These are phyloP conservation scores for Oeneis ivallda DNA, from an alignment of 2,888 invertebrate genomes.

Conservation along the genomic window DNA sequence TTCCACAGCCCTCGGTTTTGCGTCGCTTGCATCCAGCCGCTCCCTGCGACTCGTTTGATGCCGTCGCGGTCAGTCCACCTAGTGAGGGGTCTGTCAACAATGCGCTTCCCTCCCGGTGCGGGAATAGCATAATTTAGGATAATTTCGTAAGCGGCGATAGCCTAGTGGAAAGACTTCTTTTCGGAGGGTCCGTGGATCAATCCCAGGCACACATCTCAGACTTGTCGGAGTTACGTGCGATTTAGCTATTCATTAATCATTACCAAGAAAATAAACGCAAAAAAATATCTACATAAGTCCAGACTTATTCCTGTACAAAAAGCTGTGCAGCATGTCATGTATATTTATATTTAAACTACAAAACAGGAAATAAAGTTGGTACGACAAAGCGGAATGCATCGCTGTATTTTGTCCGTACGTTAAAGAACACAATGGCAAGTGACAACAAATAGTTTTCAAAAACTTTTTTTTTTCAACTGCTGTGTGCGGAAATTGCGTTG, in stretches of 20 bases:
- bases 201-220: too few species aligned
- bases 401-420: slow-evolving; percentile 25
- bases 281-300: not conserved
- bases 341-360: slow-evolving; percentile 20
- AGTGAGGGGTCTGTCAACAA: too few species aligned
- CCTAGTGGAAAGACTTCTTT: too few species aligned
- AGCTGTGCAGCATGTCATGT: not conserved
- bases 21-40: too few species aligned
- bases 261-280: slow-evolving; percentile 48
- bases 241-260: not conserved
- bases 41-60: too few species aligned
- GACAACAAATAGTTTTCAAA: slow-evolving; percentile 25
- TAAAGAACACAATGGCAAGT: slow-evolving; percentile 27
- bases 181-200: too few species aligned
- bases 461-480: slow-evolving; percentile 24
- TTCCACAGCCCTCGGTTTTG: too few species aligned
- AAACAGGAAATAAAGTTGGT: slow-evolving; percentile 29
- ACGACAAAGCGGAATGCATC: slow-evolving; percentile 27
- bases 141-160: too few species aligned
- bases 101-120: too few species aligned
- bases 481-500: slow-evolving; percentile 35
- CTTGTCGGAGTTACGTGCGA: not conserved
- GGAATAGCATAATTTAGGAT: too few species aligned
- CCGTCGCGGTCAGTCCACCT: too few species aligned
- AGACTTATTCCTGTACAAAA: not conserved